Conservation (phyloP, 2,797 vertebrate genomes). For the Macrochelys suwanniensis region DNA sequence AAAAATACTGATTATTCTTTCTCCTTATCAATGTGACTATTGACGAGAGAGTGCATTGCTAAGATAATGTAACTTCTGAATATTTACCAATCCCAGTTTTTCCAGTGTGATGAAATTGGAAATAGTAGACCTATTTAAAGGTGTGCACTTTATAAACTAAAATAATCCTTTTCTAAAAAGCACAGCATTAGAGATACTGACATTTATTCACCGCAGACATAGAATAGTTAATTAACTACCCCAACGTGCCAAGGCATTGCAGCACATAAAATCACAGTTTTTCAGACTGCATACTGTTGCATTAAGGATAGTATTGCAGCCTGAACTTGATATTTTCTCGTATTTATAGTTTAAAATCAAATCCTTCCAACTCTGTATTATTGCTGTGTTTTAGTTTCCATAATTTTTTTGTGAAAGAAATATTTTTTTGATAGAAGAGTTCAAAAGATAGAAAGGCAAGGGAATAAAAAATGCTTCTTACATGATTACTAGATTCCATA, state of each 20-base stretch:
- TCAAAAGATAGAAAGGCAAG: neutral
- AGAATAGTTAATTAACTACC: rapidly evolving
- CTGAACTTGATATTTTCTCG: neutral
- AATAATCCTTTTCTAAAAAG: neutral
- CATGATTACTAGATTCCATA: neutral
- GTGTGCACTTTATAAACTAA: neutral
- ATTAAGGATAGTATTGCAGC: neutral
- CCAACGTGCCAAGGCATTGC: neutral
- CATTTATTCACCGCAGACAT: neutral
- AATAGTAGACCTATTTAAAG: neutral
- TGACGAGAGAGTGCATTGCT: neutral
- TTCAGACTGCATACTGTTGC: rapidly evolving
- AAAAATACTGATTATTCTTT: no score
- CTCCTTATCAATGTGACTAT: neutral
- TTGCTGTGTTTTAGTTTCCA: neutral
- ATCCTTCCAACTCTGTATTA: neutral
- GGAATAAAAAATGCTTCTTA: neutral
- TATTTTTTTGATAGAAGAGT: neutral
- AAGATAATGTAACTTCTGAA: neutral
- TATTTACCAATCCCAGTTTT: neutral
- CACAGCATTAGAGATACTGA: neutral
- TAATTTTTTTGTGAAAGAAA: neutral
- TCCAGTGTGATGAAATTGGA: neutral
- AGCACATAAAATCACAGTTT: neutral
- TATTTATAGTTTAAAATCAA: neutral